A percentile compares a stretch with the other conserved stretches of the same genome.
Evolutionary conservation across 92 coral and sea anemone species (phyloP).

Genomic region (Umimayanthus kanabou): DNA sequence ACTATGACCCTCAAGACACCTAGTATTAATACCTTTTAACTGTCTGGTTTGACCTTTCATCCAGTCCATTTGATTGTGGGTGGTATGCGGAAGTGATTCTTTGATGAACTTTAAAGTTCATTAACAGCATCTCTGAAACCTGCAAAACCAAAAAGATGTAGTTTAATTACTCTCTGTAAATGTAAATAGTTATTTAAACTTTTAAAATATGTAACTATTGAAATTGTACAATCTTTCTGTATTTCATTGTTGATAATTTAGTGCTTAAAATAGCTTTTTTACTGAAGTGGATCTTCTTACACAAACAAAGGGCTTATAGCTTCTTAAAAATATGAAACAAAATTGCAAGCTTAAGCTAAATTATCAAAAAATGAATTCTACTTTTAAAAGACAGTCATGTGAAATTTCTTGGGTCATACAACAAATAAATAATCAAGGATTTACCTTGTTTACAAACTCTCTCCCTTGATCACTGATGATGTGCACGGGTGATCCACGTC

Average conservation of each 20-base stretch:
- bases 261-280: no score
- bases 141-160: constrained; percentile 18
- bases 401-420: not conserved
- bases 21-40: constrained; percentile 25
- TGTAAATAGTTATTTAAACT: not conserved
- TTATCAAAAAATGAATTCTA: no score
- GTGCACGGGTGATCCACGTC: constrained; percentile 46
- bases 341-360: no score
- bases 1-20: no score
- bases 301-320: no score
- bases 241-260: no score
- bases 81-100: constrained; percentile 46
- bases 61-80: constrained; percentile 50
- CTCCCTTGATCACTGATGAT: constrained; percentile 44
- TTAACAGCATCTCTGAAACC: constrained; percentile 34
- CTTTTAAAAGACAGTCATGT: not conserved
- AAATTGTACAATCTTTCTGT: not conserved
- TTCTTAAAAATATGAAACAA: no score
- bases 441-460: constrained; percentile 51
- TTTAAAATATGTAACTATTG: not conserved
- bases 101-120: constrained; percentile 22
- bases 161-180: no score
- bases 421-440: not conserved
- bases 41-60: constrained; percentile 46
- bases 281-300: no score